phyloP scores from a whole-genome alignment of 2,888 invertebrate species.

The Cepaea hortensis region DNA sequence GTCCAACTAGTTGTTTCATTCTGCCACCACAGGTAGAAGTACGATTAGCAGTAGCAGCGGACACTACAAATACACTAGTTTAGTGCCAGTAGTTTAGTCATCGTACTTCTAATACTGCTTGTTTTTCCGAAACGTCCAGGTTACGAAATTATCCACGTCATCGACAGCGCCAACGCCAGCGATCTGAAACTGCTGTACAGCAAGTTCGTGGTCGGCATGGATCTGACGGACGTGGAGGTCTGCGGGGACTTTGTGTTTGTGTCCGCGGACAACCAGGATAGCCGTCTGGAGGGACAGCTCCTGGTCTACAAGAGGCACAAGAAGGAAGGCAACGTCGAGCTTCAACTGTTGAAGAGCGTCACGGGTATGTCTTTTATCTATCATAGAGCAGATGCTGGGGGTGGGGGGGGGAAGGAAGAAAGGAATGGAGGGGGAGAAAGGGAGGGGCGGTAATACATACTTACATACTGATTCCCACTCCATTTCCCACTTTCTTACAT shows the following conservation, averaged over 20 bases:
- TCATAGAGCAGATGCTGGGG: too few relatives aligned
- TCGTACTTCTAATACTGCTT: background rate
- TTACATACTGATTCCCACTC: too few relatives aligned
- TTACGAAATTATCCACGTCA: conserved; percentile 57
- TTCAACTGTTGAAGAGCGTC: conserved; percentile 52
- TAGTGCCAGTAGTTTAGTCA: background rate
- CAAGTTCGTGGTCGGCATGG: conserved; percentile 48
- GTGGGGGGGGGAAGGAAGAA: too few relatives aligned
- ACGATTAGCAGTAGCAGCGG: too few relatives aligned
- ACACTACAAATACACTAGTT: too few relatives aligned
- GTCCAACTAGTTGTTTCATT: too few relatives aligned
- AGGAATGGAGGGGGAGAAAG: too few relatives aligned
- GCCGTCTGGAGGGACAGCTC: conserved; percentile 54
- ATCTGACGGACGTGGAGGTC: conserved; percentile 64
- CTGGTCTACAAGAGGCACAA: conserved; percentile 55
- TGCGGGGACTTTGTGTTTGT: conserved; percentile 62
- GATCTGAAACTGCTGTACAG: conserved; percentile 51
- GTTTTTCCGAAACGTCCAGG: conserved; percentile 52
- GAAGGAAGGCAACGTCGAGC: background rate
- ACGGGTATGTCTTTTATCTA: conserved; percentile 48
- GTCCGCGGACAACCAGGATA: conserved; percentile 54
- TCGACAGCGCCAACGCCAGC: conserved; percentile 58
- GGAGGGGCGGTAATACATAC: too few relatives aligned
- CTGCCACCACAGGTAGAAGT: too few relatives aligned
- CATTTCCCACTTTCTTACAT: too few relatives aligned